Base-by-base conservation (phyloP, 2,888 invertebrate genomes). In the Oscheius sp. region DNA sequence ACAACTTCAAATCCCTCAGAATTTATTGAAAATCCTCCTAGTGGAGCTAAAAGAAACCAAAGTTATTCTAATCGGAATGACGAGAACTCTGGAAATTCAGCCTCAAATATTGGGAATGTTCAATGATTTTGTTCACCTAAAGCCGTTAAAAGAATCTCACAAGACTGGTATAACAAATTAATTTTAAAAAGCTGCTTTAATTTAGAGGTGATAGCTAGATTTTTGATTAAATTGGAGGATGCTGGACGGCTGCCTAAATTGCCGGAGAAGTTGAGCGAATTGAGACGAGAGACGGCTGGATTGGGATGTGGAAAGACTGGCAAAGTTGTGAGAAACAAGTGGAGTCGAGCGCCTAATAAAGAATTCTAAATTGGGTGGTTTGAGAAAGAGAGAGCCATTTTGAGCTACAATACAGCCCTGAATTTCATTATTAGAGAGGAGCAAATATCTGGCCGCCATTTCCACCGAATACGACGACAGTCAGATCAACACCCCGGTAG, bases 41-140 rank as follows among this genome's bases (percentile, higher is more conserved):
- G 31, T 25, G 4, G 61, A 61, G 27, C 29, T 61, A 3, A 5
- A 42, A 15, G 23, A 2, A 6, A 61, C 45, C 45, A 61, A 45
- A n/a, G 42, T 4, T 2, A 27, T 61, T 27, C 8, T 61, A 15
- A 61, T 61, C 31, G 61, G 45, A 8, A 61, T 61, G 61, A 61
- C 29, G 25, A 10, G 61, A 10, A 15, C 12, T 2, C 45, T 27
- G 6, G 25, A 61, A n/a, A 12, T 42, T n/a, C 42, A 61, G 6
- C 61, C 61, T n/a, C 17, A 27, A 20, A 61, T 61, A n/a, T 10
- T 45, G 29, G 42, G 29, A 8, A 25, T 42, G 20, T 61, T 61
- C 20, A 8, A 8, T 1, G 23, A 45, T 42, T n/a, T 31, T 25
- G 1, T 61, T 15, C 23, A 61, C n/a, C 42, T 61, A 6, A n/a